These are phyloP conservation scores for Himalopsyche phryganea DNA, from an alignment of 1,140 invertebrate genomes.

Conservation along the genomic window DNA sequence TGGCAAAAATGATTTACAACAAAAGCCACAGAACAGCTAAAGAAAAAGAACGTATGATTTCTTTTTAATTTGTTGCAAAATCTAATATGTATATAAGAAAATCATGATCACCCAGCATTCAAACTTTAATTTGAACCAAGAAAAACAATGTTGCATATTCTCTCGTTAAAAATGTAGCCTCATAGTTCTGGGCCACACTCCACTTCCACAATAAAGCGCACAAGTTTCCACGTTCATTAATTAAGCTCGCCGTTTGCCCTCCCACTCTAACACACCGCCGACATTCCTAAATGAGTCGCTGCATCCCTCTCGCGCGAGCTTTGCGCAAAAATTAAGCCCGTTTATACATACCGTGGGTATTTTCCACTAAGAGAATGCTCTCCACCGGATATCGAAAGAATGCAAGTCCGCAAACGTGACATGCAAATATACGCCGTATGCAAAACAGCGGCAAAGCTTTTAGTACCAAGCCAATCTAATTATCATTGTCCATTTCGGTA, in stretches of 20 bases:
- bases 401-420: slow-evolving; percentile 1
- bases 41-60: no score
- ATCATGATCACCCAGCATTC: no score
- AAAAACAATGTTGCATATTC: no score
- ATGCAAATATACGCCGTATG: slow-evolving; percentile 1
- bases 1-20: no score
- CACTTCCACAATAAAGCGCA: slow-evolving; percentile 48
- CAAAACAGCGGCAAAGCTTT: neutral
- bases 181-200: no score
- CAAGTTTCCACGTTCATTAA: slow-evolving; percentile 57
- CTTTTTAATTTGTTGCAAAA: no score
- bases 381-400: neutral
- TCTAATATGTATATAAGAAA: no score
- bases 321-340: slow-evolving; percentile 54
- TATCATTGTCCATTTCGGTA: neutral
- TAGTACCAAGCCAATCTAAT: no score
- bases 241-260: slow-evolving; percentile 46
- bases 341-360: slow-evolving; percentile 34
- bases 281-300: slow-evolving; percentile 50
- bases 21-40: no score
- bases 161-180: no score
- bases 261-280: slow-evolving; percentile 42
- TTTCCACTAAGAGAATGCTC: slow-evolving; percentile 25
- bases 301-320: slow-evolving; percentile 48
- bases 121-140: no score